Evolutionary conservation across 2,113 vertebrate species (phyloP).

Genomic region (Tautogolabrus adspersus): DNA sequence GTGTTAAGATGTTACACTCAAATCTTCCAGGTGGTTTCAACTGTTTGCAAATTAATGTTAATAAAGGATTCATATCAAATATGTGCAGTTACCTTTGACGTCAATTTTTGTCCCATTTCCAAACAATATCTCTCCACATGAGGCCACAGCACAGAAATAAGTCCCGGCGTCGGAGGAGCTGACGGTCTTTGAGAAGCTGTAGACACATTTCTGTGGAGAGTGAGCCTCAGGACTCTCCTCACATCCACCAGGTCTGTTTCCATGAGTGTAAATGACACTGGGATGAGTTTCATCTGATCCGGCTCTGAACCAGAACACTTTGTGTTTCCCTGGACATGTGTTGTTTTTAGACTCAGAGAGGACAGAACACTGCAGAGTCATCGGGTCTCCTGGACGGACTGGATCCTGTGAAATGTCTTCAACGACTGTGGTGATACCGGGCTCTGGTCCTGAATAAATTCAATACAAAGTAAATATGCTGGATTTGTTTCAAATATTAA

Average conservation of each 20-base stretch:
- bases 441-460: background rate
- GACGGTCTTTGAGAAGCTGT: conserved; percentile 43
- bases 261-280: background rate
- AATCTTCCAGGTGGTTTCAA: no score
- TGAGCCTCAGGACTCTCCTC: background rate
- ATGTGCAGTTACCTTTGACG: background rate
- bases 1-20: no score
- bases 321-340: conserved; percentile 9
- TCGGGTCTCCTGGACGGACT: conserved; percentile 20
- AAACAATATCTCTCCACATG: conserved; percentile 58
- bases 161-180: conserved; percentile 56
- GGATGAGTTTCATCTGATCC: conserved; percentile 12
- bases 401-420: background rate
- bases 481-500: background rate
- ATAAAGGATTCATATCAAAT: no score
- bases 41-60: no score
- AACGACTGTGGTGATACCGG: background rate
- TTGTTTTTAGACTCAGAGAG: background rate
- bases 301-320: conserved; percentile 45
- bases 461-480: background rate
- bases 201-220: conserved; percentile 44
- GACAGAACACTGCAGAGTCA: conserved; percentile 20
- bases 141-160: conserved; percentile 62
- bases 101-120: conserved; percentile 53
- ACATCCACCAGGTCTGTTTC: conserved; percentile 7